Percentiles rank a stretch among this genome's conserved stretches.
Evolutionary conservation across 2,113 vertebrate species (phyloP).

Genomic region (Syngnathoides biaculeatus): DNA sequence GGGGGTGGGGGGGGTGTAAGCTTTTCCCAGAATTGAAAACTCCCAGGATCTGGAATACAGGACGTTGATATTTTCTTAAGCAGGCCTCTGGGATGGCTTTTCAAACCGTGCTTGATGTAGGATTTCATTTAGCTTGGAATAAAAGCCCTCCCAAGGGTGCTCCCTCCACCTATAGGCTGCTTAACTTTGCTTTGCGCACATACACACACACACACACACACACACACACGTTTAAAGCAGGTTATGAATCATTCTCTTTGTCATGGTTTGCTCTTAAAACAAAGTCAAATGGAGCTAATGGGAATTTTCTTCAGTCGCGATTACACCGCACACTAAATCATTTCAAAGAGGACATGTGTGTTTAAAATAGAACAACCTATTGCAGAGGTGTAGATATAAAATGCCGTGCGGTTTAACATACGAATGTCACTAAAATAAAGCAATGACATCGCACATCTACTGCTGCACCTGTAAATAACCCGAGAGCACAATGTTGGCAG

Average conservation of each 20-base stretch:
- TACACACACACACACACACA: conserved; percentile 24
- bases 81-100: conserved; percentile 57
- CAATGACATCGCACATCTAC: conserved; percentile 58
- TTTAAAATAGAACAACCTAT: conserved; percentile 33
- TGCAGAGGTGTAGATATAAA: conserved; percentile 2
- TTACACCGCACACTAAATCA: conserved; percentile 50
- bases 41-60: conserved; percentile 45
- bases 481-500: conserved; percentile 38
- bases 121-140: conserved; percentile 71
- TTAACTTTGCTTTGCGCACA: conserved; percentile 40
- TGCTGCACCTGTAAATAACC: conserved; percentile 63
- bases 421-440: conserved; percentile 32
- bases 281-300: conserved; percentile 41
- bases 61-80: conserved; percentile 64
- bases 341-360: conserved; percentile 34
- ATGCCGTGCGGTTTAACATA: conserved; percentile 13
- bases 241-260: conserved; percentile 66
- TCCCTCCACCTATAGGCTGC: conserved; percentile 52
- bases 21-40: conserved; percentile 51
- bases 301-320: conserved; percentile 35
- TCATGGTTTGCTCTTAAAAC: conserved; percentile 57
- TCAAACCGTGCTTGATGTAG: conserved; percentile 63
- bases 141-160: conserved; percentile 57
- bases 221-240: conserved; percentile 45
- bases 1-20: conserved; percentile 19